Conservation (phyloP, 1,140 invertebrate species). For the Paramacrobiotus metropolitanus region DNA sequence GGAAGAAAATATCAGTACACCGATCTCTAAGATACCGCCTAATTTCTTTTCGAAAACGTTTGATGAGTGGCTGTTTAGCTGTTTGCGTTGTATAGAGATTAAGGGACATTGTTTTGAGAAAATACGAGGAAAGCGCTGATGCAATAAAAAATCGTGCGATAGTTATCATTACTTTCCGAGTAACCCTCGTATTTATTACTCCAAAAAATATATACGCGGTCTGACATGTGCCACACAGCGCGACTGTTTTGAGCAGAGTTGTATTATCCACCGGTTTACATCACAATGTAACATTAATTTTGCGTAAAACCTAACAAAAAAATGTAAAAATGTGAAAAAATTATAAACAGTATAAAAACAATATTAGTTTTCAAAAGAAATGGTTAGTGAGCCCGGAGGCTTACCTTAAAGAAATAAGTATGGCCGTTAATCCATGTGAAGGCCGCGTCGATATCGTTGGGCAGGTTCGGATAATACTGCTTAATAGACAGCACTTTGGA, state of each 20-base stretch:
- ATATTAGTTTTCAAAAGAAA: not conserved
- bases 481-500: not conserved
- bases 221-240: too few relatives aligned
- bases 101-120: too few relatives aligned
- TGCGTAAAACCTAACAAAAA: not conserved
- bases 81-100: too few relatives aligned
- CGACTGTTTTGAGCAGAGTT: not conserved
- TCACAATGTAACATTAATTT: not conserved
- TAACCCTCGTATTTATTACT: too few relatives aligned
- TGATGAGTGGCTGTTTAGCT: too few relatives aligned
- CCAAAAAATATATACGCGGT: too few relatives aligned
- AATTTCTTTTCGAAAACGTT: too few relatives aligned
- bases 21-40: too few relatives aligned
- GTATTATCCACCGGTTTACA: not conserved
- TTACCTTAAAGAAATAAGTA: slow-evolving; percentile 78
- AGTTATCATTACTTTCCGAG: too few relatives aligned
- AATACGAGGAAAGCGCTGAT: too few relatives aligned
- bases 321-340: not conserved
- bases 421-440: slow-evolving; percentile 74
- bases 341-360: not conserved
- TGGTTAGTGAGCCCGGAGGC: not conserved
- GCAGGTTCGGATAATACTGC: slow-evolving; percentile 25
- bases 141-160: too few relatives aligned
- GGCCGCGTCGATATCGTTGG: slow-evolving; percentile 59
- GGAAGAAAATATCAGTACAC: too few relatives aligned